Evolutionary conservation across 2,797 vertebrate species (phyloP), one percentile per base, ranked within the genome.

Genomic region (Lutjanus argentimaculatus): DNA sequence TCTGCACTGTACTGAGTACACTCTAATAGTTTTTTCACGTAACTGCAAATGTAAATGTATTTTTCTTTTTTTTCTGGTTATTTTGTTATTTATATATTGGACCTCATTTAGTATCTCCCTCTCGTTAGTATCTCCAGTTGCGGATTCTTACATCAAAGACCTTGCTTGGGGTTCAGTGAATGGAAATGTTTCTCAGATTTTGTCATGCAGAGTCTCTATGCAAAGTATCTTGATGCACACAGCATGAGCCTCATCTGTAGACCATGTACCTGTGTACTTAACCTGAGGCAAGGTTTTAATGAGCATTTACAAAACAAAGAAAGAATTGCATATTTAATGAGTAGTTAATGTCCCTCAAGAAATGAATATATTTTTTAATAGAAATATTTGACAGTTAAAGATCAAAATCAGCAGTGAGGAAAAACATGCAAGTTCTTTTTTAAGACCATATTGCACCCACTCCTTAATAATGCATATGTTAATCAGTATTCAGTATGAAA

Each of bases 241-340:
- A 64, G 83, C 86, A 83, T 74, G 83, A 89, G 74, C 56, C 87
- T 72, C 77, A 85, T 85, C 82, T 77, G 85, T 80, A 78, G 84
- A 78, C 79, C 79, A 64, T 79, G 79, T 89, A 93, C 86, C 89
- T 91, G 89, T 84, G 72, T 79, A 82, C 80, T 88, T 85, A 86
- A 88, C 91, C 91, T 14, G 73, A 88, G 88, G 93, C 84, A 0
- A 85, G 69, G 84, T 91, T 94, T 94, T 95, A 94, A 94, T 94
- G 90, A 95, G 91, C 72, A 78, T 94, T 95, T 88, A 89, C 56
- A 85, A 89, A 91, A 88, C 89, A 92, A 90, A 91, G 85, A 89
- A 70, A 88, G 36, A 68, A 66, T 46, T 73, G 83, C 85, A 90
- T 86, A 90, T 89, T 72, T 90, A 91, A 88, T 85, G 77, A 66